Base-by-base conservation (phyloP, 1,140 invertebrate species). In the Drosophila kepulauana region DNA sequence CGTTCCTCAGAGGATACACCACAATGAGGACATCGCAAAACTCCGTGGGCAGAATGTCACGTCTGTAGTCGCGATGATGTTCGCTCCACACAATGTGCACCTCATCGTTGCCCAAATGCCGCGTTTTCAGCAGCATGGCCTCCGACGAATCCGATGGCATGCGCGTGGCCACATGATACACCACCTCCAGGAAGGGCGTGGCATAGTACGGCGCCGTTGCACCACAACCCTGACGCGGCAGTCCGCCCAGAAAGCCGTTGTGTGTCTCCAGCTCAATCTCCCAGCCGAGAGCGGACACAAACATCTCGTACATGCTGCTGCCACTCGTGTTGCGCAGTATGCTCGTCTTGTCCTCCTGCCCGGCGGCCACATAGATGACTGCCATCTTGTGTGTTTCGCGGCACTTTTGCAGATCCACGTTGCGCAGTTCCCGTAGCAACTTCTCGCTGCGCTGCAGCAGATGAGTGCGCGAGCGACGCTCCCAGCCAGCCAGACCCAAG, bases 71-170 rank as follows among this genome's bases (percentile, higher is more conserved):
- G 59, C 98, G 94, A 92, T 94, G 95, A 93, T 99, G 98, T 92
- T 99, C 99, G 16, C 98, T 99, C 99, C 99, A 99, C 11, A 99
- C 98, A 71, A 99, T 99, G 91, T 99, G 99, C 38, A 99, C 98
- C 94, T 99, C 99, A 93, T 99, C 99, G 93, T 99, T 99, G 46
- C 98, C 98, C 58, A 99, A 94, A 94, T 99, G 99, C 8, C 97
- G 95, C 16, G 98, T 98, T 96, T 99, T 99, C 91, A 97, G 97
- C 68, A 99, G 94, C 82, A 98, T 95, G 66, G 96, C 96, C 93
- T 98, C 97, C 5, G 96, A 95, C 57, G 95, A 95, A 90, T 97
- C 96, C 0, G 97, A 97, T 15, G 98, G 98, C 96, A 99, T 99
- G 75, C 98, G 94, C 1, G 99, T 99, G n/a, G 98, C 97, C 28